Evolutionary conservation across 2,797 vertebrate genomes (phyloP).

Genomic region (Bradypodion ventrale): DNA sequence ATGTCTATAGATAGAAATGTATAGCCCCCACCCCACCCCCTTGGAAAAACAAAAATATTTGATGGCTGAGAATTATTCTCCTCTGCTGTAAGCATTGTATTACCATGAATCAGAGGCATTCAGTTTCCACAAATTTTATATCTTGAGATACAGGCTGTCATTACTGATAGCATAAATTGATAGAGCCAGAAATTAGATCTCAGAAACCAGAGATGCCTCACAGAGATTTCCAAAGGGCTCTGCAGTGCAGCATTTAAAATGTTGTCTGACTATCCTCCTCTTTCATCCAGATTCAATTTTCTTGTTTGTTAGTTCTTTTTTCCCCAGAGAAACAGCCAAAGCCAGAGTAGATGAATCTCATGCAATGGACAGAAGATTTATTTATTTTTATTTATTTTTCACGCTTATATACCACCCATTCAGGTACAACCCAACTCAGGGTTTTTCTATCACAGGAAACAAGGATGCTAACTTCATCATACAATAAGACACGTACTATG

Average conservation of each 20-base stretch:
- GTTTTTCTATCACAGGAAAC: neutral
- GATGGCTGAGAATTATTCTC: neutral
- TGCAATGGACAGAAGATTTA: neutral
- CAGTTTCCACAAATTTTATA: neutral
- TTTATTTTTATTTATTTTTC: too few relatives aligned
- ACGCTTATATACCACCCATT: too few relatives aligned
- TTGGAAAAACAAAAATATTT: neutral
- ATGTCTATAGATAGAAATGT: neutral
- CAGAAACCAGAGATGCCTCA: neutral
- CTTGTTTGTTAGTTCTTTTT: neutral
- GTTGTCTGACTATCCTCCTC: neutral
- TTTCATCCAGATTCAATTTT: neutral
- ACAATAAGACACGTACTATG: neutral
- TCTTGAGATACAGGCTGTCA: neutral
- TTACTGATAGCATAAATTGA: neutral
- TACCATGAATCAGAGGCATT: neutral
- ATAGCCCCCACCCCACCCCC: neutral
- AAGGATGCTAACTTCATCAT: neutral
- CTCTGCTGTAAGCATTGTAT: neutral
- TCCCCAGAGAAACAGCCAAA: neutral
- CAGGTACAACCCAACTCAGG: too few relatives aligned
- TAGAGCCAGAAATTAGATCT: neutral
- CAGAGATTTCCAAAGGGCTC: neutral
- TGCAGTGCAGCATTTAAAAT: neutral
- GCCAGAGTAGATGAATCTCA: neutral